These are phyloP conservation scores for Thumatha senex DNA, from an alignment of 2,888 invertebrate genomes.

Conservation along the genomic window DNA sequence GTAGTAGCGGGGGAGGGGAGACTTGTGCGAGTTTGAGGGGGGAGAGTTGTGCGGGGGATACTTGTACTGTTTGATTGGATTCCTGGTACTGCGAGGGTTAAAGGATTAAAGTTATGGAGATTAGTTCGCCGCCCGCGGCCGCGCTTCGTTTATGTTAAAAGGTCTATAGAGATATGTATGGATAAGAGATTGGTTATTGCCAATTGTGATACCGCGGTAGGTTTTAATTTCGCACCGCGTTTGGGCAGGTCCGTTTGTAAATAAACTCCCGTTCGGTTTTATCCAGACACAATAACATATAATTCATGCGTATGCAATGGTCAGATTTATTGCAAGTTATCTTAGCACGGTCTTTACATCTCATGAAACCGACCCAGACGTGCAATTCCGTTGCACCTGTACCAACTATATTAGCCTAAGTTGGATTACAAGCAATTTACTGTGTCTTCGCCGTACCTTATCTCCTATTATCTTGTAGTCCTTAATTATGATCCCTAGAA, in stretches of 20 bases:
- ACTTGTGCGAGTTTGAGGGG: conserved; percentile 30
- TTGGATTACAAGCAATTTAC: conserved; percentile 15
- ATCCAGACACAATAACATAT: conserved; percentile 36
- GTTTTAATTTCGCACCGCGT: conserved; percentile 73
- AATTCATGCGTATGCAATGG: conserved; percentile 30
- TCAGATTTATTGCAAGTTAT: conserved; percentile 28
- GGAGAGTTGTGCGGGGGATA: conserved; percentile 54
- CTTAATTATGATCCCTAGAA: conserved; percentile 13
- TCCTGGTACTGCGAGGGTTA: conserved; percentile 81
- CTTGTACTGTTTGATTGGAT: conserved; percentile 84
- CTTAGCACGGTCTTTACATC: conserved; percentile 7
- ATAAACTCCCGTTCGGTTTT: conserved; percentile 58
- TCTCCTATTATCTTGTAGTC: conserved; percentile 8
- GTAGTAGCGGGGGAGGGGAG: conserved; percentile 27
- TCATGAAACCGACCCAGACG: conserved; percentile 14
- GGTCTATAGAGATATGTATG: conserved; percentile 78
- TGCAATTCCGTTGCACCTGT: conserved; percentile 21
- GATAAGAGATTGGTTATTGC: conserved; percentile 83
- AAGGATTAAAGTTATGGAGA: conserved; percentile 84
- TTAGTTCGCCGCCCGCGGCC: conserved; percentile 82
- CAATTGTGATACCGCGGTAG: conserved; percentile 75
- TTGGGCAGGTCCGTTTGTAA: conserved; percentile 43
- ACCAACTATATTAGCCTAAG: conserved; percentile 3
- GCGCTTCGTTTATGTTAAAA: conserved; percentile 81
- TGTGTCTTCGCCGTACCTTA: conserved; percentile 6